Evolutionary conservation across 2,888 invertebrate species (phyloP), one percentile per base, ranked within the genome.

Genomic region (Agrochola circellaris): DNA sequence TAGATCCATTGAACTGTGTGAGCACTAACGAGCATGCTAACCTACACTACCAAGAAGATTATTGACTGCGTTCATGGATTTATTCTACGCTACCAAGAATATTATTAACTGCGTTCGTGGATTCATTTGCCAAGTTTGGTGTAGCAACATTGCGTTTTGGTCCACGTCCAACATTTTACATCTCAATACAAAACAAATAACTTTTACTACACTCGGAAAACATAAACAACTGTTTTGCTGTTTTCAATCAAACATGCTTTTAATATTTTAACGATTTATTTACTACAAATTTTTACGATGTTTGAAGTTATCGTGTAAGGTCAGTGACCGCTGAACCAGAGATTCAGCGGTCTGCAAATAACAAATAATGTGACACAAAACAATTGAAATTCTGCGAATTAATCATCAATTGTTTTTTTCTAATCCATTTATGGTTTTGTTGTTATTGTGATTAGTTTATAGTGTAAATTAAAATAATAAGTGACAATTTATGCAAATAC

Each of bases 211-310:
- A 15, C 6, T 6, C 51, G 1, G 15, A 54, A 60, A 58, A 77
- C 42, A 83, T 64, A 79, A 79, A 83, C 64, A 68, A 45, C 13
- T 23, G 23, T 60, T 82, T 67, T 9, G 20, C 76, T 79, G 83
- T 64, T 83, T 80, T 83, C 64, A 78, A 69, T 79, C 79, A 83
- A 48, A 11, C 42, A 23, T 64, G 42, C 34, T 45, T 68, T 61
- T 79, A 42, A 15, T 62, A 65, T 61, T 65, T 78, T 69, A 54
- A 42, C 54, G 48, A 23, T 83, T 68, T 83, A 68, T 79, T 80
- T 79, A 56, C 70, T 61, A 79, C 56, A n/a, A 17, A n/a, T n/a
- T 58, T 62, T 58, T n/a, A 70, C 69, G 62, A 51, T 23, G 48
- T 30, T 34, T 6, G 23, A 23, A 2, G 23, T 48, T 72, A 83